Base-by-base conservation (phyloP, 2,888 invertebrate genomes). In the Malthinus seriepunctatus region DNA sequence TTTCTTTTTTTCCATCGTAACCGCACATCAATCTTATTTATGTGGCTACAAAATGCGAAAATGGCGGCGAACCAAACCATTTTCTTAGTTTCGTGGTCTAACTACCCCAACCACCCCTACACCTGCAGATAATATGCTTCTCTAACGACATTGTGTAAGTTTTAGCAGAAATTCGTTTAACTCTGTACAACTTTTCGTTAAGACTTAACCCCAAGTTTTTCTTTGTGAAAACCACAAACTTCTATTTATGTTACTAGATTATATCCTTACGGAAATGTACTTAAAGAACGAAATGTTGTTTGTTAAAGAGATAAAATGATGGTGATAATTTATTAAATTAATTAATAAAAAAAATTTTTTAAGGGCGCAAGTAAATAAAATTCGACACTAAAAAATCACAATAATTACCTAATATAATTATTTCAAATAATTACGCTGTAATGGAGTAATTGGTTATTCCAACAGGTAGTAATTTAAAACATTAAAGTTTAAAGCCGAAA, bases 21-120 rank as follows among this genome's bases (percentile, higher is more conserved):
- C 67, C 63, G 69, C 66, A 71, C 78, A 78, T 78, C 76, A 77
- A 77, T 78, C 77, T 77, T 77, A 77, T 78, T 79, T 79, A 79
- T 78, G 78, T 77, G 76, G 78, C 76, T 74, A 78, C 77, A 78
- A 78, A 77, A 75, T 76, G 75, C 71, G 71, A 66, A 72, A 75
- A 74, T 73, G 72, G 73, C 71, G 70, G 73, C 69, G 67, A 68
- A 66, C 69, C 69, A 65, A 67, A 63, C 69, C 71, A 67, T 70
- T 72, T 71, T 61, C 63, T 53, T 82, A 81, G 82, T 80, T 80
- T 82, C 83, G 82, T 82, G 82, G 82, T 78, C 73, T 70, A 73
- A 75, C 76, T 79, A 78, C 79, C 75, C 72, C 74, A 54, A 55
- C 63, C 56, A 51, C 64, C 62, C 39, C 63, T 63, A 68, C 70